Evolutionary conservation across 2,797 vertebrate species (phyloP).

Genomic region (Sebastes trivittatus): DNA sequence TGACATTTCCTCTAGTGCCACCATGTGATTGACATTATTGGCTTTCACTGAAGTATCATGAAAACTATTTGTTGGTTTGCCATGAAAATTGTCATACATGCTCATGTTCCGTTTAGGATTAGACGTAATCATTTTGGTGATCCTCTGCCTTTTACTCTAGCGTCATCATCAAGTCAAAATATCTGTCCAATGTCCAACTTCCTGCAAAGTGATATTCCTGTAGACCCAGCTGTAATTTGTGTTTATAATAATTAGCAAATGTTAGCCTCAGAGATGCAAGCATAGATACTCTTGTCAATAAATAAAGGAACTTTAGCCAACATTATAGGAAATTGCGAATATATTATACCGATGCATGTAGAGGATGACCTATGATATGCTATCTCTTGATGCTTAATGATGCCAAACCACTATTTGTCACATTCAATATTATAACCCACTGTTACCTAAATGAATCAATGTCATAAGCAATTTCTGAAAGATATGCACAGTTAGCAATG

Average conservation of each 20-base stretch:
- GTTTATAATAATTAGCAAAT: not conserved
- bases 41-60: not conserved
- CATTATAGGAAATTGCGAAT: not conserved
- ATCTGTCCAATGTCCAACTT: not conserved
- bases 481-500: not conserved
- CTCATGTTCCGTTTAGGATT: not conserved
- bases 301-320: not conserved
- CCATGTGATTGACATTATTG: not conserved
- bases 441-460: not conserved
- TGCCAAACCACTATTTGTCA: not conserved
- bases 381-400: not conserved
- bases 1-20: not conserved
- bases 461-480: not conserved
- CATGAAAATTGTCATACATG: not conserved
- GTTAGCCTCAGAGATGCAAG: not conserved
- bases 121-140: not conserved
- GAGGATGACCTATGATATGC: not conserved
- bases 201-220: not conserved
- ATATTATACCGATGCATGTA: not conserved
- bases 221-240: not conserved
- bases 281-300: not conserved
- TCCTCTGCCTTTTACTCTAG: not conserved
- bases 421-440: not conserved
- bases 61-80: not conserved
- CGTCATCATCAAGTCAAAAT: not conserved